Conservation (phyloP, 2,888 invertebrate species). For the Anaspis maculata region DNA sequence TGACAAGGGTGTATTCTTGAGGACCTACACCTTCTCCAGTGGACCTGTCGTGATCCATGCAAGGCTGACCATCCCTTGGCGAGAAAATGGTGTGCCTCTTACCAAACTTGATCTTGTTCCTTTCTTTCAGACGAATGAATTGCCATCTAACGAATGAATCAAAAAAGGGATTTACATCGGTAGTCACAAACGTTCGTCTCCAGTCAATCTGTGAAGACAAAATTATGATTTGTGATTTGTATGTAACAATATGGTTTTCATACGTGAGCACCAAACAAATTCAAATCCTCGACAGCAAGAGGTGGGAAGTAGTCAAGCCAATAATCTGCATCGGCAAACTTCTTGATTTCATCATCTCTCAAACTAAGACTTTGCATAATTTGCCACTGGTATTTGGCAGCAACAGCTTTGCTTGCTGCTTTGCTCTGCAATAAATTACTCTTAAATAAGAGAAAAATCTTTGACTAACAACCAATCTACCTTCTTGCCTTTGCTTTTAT, state of each 20-base stretch:
- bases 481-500: slow-evolving; percentile 88
- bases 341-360: slow-evolving; percentile 80
- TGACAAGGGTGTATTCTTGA: slow-evolving; percentile 95
- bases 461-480: slow-evolving; percentile 33
- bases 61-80: slow-evolving; percentile 94
- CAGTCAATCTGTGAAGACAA: slow-evolving; percentile 94
- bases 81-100: slow-evolving; percentile 96
- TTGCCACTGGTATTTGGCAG: slow-evolving; percentile 94
- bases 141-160: slow-evolving; percentile 99
- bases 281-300: slow-evolving; percentile 75
- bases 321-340: slow-evolving; percentile 82
- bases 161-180: slow-evolving; percentile 94
- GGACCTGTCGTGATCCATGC: slow-evolving; percentile 98
- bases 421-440: slow-evolving; percentile 62
- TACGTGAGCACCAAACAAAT: slow-evolving; percentile 84
- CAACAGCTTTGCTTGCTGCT: slow-evolving; percentile 83
- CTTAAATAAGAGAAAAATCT: too few species aligned
- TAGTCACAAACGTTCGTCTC: slow-evolving; percentile 97
- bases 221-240: slow-evolving; percentile 18
- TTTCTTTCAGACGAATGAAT: slow-evolving; percentile 73
- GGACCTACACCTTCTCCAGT: slow-evolving; percentile 96
- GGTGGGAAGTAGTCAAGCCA: slow-evolving; percentile 99
- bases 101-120: slow-evolving; percentile 90
- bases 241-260: not conserved
- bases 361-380: slow-evolving; percentile 94